Evolutionary conservation across 2,888 invertebrate species (phyloP).

Genomic region (Amphipyra berbera): DNA sequence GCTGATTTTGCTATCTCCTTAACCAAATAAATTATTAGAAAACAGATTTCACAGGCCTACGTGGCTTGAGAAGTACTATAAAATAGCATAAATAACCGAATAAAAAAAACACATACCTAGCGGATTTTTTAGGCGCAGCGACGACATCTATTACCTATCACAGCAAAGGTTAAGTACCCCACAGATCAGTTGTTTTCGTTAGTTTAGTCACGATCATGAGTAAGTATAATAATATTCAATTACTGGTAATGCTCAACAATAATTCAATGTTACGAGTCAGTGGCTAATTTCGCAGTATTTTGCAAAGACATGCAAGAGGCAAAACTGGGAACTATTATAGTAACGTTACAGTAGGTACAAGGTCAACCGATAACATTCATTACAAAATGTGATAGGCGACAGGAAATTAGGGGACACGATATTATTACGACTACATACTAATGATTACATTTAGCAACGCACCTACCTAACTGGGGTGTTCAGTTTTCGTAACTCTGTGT

Average conservation of each 20-base stretch:
- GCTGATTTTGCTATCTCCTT: too few relatives aligned
- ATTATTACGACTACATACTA: slow-evolving; percentile 36
- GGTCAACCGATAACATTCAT: slow-evolving; percentile 56
- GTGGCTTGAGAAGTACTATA: too few relatives aligned
- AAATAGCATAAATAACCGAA: too few relatives aligned
- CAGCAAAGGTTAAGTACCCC: too few relatives aligned
- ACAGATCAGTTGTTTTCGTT: too few relatives aligned
- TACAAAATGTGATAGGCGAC: slow-evolving; percentile 41
- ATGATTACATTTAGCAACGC: slow-evolving; percentile 36
- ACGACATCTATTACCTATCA: too few relatives aligned
- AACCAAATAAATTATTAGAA: too few relatives aligned
- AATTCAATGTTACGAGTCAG: slow-evolving; percentile 4
- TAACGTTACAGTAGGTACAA: slow-evolving; percentile 31
- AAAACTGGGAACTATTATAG: slow-evolving; percentile 15
- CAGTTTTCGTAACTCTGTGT: slow-evolving; percentile 38
- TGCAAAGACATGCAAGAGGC: slow-evolving; percentile 20
- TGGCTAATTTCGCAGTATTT: slow-evolving; percentile 18
- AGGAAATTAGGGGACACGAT: slow-evolving; percentile 57
- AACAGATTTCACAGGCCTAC: too few relatives aligned
- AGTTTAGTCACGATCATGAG: too few relatives aligned
- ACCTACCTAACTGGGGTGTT: slow-evolving; percentile 25
- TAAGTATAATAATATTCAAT: too few relatives aligned
- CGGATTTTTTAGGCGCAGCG: too few relatives aligned
- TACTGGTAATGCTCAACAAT: not conserved
- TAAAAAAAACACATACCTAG: too few relatives aligned